Base-by-base conservation (phyloP, 2,113 vertebrate genomes). In the Pipra filicauda region DNA sequence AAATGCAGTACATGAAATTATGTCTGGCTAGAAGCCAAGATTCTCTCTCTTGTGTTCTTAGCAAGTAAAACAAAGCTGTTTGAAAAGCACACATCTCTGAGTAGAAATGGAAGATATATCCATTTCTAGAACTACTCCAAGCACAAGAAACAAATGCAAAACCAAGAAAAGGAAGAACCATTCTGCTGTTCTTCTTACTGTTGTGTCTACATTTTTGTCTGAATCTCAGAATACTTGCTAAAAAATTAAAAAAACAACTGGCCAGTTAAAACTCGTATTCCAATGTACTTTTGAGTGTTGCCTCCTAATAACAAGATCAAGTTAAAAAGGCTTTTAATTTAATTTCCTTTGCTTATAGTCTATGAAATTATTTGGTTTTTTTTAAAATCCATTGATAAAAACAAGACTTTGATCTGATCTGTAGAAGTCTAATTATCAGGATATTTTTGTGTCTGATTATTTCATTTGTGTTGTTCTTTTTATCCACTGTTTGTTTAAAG, bases 391-490 rank as follows among this genome's bases (percentile, higher is more conserved):
- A 26, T 1, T 74, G 43, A 57, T 87, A 57, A 94, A 89, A 91
- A 43, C 30, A 70, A 58, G 76, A 83, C 31, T 51, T 82, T 27
- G 31, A 49, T 79, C 46, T 91, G 41, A 76, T 57, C 59, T 70
- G 30, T 70, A 39, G 35, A 88, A 58, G 43, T n/a, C 44, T 65
- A 67, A 35, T 78, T 76, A 64, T 65, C 21, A 67, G 35, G 35
- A 35, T 71, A 48, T 74, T 85, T 88, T 74, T 88, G 48, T 93
- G 93, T 96, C 75, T 75, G 30, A 33, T 49, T 35, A 48, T 86
- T 92, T 95, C 41, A 80, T 95, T 86, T 74, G 79, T 94, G 72
- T 23, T 93, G 66, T 93, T 85, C 49, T 91, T 80, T 92, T 77
- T 94, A 78, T 72, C 41, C 80, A 71, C 26, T 70, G 33, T 71